Base-by-base conservation (phyloP, 2,113 vertebrate species). In the Cavia aperea region DNA sequence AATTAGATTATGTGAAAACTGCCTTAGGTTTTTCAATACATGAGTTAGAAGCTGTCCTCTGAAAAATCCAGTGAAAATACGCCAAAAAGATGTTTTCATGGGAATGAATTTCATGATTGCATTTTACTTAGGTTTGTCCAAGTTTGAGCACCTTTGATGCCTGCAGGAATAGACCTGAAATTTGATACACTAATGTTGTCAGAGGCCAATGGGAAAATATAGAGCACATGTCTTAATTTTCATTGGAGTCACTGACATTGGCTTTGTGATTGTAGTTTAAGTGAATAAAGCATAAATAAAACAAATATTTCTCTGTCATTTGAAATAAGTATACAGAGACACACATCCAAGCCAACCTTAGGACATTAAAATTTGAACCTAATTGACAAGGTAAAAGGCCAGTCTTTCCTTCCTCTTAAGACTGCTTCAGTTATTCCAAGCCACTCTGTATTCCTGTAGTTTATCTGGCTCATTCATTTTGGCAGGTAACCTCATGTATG, bases 51-150 rank as follows among this genome's bases (percentile, higher is more conserved):
- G n/a, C 63, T 70, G 56, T 82, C 39, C 89, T 60, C 85, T 87
- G 43, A 88, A 94, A 93, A 91, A 83, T 5, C 24, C 36, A 10
- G 70, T 93, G 56, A 90, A 70, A 94, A 91, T 90, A 46, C 31
- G 24, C 46, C 60, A 58, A 87, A 93, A 54, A 84, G 73, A 87
- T 84, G 19, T 82, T 81, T 91, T 92, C 72, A 39, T 84, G 43
- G 51, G 63, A 89, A 23, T 91, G 56, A 56, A 77, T 82, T 95
- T 90, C 63, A 92, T 91, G 86, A 79, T 77, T 94, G 19, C 82
- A 36, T 93, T 96, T 90, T 92, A 60, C 83, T 92, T 91, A 63
- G 33, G 51, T 12, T 90, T 94, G 72, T 93, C 93, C 46, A 92
- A 33, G 21, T 93, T 86, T 84, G 92, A 91, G 78, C 33, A 86